These are phyloP conservation scores for Heliconius charithonia DNA, from an alignment of 2,888 invertebrate species.

Conservation along the genomic window DNA sequence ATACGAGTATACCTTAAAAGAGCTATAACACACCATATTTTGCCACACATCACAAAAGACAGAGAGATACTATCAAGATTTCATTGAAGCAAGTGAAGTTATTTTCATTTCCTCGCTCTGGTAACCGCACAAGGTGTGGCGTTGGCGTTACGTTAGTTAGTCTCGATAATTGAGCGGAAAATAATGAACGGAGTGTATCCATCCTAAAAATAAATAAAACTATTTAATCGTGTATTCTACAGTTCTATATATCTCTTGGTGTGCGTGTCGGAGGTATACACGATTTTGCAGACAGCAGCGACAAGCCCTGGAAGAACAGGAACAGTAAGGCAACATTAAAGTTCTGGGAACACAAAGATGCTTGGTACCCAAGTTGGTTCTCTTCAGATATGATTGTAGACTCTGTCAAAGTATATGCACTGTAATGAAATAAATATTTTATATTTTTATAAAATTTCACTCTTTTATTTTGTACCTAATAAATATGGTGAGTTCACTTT, in stretches of 20 bases:
- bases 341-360: conserved; percentile 85
- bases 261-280: conserved; percentile 91
- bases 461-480: neutral
- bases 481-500: too few species aligned
- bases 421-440: conserved; percentile 55
- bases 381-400: conserved; percentile 83
- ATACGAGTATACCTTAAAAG: too few species aligned
- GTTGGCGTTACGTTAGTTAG: too few species aligned
- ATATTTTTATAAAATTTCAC: neutral
- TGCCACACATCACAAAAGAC: too few species aligned
- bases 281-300: conserved; percentile 86
- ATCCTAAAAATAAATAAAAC: too few species aligned
- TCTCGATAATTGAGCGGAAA: too few species aligned
- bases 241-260: conserved; percentile 91
- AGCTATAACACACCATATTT: too few species aligned
- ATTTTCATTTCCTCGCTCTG: too few species aligned
- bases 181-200: too few species aligned
- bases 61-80: too few species aligned
- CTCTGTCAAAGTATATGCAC: conserved; percentile 84
- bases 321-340: conserved; percentile 85
- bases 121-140: too few species aligned
- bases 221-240: conserved; percentile 45
- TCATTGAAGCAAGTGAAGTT: too few species aligned
- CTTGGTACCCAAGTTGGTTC: conserved; percentile 87
- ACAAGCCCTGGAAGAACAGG: conserved; percentile 90